A percentile compares a stretch with the other conserved stretches of the same genome.
Conservation (phyloP, 2,888 invertebrate species). For the Dastarcus helophoroides region DNA sequence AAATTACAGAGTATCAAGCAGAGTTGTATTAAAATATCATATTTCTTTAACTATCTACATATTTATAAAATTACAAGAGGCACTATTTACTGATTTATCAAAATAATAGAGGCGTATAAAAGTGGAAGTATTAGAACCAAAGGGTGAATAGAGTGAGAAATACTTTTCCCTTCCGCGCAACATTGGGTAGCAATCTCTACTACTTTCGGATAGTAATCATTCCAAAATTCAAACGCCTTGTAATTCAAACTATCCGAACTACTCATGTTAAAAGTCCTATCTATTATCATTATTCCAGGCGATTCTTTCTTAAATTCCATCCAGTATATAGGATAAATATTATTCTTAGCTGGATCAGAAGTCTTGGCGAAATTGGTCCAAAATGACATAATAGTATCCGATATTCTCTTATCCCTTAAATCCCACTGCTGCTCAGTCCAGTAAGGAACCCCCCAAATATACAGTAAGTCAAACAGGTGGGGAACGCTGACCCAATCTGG, state of each 20-base stretch:
- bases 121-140: too few relatives aligned
- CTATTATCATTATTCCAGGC: constrained; percentile 62
- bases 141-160: too few relatives aligned
- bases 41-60: too few relatives aligned
- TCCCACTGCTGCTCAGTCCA: constrained; percentile 62
- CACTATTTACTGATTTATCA: too few relatives aligned
- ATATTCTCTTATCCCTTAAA: constrained; percentile 61
- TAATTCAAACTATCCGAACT: constrained; percentile 56
- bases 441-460: constrained; percentile 71
- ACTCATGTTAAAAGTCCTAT: constrained; percentile 68
- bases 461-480: constrained; percentile 70
- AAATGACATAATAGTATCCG: constrained; percentile 71
- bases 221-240: constrained; percentile 73
- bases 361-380: constrained; percentile 69
- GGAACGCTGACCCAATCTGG: constrained; percentile 72
- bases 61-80: too few relatives aligned
- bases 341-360: constrained; percentile 58
- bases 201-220: constrained; percentile 69
- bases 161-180: too few relatives aligned
- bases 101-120: too few relatives aligned
- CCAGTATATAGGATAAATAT: constrained; percentile 63
- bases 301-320: constrained; percentile 53
- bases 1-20: too few relatives aligned
- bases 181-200: constrained; percentile 61
- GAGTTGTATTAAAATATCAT: too few relatives aligned